phyloP scores from a whole-genome alignment of 2,888 invertebrate genomes.

The Sabellastarte sp. region DNA sequence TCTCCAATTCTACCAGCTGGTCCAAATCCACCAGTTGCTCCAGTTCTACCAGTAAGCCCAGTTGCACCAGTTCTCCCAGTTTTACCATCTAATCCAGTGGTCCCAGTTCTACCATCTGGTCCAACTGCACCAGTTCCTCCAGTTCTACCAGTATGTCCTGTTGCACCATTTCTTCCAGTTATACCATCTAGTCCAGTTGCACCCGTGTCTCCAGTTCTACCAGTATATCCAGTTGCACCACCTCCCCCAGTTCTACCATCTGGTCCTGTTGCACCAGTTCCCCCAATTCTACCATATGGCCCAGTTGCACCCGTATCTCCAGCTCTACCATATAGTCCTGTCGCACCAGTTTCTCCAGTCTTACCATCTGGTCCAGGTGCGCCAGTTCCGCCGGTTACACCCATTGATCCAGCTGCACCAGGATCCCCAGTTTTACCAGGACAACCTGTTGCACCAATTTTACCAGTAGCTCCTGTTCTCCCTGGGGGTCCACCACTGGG shows the following conservation, averaged over 20 bases:
- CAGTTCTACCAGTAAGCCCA: background rate
- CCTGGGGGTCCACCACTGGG: no score
- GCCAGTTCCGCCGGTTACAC: background rate
- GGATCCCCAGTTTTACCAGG: background rate
- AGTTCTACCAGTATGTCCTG: background rate
- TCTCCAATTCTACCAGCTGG: background rate
- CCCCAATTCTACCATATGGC: background rate
- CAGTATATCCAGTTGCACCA: background rate
- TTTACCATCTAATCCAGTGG: background rate
- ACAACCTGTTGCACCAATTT: background rate
- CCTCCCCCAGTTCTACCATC: background rate
- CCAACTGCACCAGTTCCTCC: background rate
- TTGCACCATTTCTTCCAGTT: background rate
- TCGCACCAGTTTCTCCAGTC: background rate
- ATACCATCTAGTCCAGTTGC: conserved; percentile 1
- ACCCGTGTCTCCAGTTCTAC: background rate
- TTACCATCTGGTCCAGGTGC: background rate
- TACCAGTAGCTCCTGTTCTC: conserved; percentile 5
- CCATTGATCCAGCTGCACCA: background rate
- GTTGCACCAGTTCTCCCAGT: background rate
- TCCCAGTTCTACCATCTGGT: no score
- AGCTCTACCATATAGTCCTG: background rate
- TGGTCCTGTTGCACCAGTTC: background rate
- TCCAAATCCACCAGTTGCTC: background rate
- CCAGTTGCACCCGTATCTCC: conserved; percentile 1